These are phyloP conservation scores for Epinephelus lanceolatus DNA, from an alignment of 2,113 vertebrate species.

Conservation along the genomic window DNA sequence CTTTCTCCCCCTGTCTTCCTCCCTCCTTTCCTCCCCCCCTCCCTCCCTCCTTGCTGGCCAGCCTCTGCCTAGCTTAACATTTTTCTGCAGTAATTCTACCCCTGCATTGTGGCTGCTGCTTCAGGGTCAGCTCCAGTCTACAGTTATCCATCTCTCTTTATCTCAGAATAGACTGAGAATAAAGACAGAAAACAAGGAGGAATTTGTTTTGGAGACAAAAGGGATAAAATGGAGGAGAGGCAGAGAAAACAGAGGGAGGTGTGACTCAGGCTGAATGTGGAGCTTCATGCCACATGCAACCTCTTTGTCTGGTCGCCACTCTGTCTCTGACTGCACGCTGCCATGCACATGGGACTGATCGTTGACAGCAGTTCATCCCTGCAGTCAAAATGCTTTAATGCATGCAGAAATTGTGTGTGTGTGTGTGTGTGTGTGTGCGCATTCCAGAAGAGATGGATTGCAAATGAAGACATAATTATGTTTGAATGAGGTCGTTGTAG, in stretches of 20 bases:
- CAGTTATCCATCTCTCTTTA: constrained; percentile 42
- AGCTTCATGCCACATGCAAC: constrained; percentile 38
- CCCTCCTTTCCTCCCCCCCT: not conserved
- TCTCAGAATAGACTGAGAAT: constrained; percentile 20
- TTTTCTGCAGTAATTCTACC: constrained; percentile 78
- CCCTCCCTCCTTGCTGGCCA: constrained; percentile 19
- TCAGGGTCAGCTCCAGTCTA: constrained; percentile 41
- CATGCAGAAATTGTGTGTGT: not conserved
- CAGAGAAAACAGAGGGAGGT: constrained; percentile 38
- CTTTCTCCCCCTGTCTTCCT: not conserved
- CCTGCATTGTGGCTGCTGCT: constrained; percentile 58
- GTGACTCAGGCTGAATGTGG: constrained; percentile 49
- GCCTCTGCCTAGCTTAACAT: constrained; percentile 46
- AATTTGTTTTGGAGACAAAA: constrained; percentile 33
- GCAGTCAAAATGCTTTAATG: constrained; percentile 18
- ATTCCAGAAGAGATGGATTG: constrained; percentile 36
- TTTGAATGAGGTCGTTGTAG: constrained; percentile 37
- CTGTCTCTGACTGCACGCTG: constrained; percentile 8
- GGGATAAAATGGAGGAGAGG: constrained; percentile 33
- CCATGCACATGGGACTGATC: constrained; percentile 9
- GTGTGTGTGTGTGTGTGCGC: constrained; percentile 14
- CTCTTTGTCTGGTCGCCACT: constrained; percentile 48
- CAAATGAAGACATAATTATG: constrained; percentile 11
- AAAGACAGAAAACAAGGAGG: not conserved
- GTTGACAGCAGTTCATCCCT: not conserved